Evolutionary conservation across 2,797 vertebrate species (phyloP), one percentile per base, ranked within the genome.

Genomic region (Remorina albescens): DNA sequence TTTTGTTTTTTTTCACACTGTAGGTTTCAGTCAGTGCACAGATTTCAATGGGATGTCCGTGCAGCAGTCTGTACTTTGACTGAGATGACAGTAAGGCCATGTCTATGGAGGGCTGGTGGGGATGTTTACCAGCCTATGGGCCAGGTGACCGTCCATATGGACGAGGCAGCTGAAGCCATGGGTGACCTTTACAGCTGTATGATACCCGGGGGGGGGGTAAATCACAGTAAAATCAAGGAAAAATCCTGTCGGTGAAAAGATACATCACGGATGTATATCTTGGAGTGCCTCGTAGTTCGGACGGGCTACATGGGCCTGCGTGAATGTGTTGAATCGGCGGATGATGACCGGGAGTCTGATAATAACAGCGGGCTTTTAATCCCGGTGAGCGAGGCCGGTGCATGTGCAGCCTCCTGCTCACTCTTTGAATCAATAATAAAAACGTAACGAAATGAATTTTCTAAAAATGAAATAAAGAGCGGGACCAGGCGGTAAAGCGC

Each of bases 181-280:
- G 73, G 71, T 88, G 88, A 88, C 78, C 85, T 91, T 87, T 78
- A 72, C 49, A 74, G 28, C 8, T 53, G 58, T 78, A 70, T 47
- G 81, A 81, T 63, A 76, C 53, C 53, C 56, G 23, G 46, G 25
- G 58, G 23, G 41, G 25, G 55, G 60, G 63, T 57, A 75, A 86
- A 89, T 82, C 51, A 78, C 57, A 55, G 69, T 21, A 61, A 61
- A 78, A 78, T 76, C 72, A 82, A 87, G 83, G 83, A 50, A 85
- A 75, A 81, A 85, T 50, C 58, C 39, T 8, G 0, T 16, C 37
- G 2, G 18, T 21, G 37, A 51, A 54, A 47, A 53, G 56, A 81
- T 50, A 71, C 53, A 23, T 9, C 32, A 49, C 5, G 49, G 32
- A 37, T n/a, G n/a, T n/a, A n/a, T n/a, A 2, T 42, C 19, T 23